Evolutionary conservation across 2,888 invertebrate genomes (phyloP).

Genomic region (Lingula anatina): DNA sequence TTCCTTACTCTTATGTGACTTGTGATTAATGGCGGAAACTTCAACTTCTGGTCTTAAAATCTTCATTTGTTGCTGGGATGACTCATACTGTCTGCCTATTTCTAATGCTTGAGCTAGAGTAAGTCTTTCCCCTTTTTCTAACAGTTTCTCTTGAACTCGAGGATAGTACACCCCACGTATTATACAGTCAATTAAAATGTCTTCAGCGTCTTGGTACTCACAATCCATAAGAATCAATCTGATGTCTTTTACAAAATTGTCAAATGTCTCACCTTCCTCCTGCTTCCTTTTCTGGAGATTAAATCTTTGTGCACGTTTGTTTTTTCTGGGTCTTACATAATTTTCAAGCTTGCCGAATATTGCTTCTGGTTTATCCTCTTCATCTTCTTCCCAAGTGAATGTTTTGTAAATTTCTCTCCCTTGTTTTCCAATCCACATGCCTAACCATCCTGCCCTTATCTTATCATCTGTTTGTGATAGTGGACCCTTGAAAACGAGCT

Average conservation of each 20-base stretch:
- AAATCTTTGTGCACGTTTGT: slow-evolving; percentile 2
- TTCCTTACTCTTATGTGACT: too few relatives aligned
- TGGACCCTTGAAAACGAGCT: too few relatives aligned
- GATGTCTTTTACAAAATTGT: slow-evolving; percentile 8
- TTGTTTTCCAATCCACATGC: slow-evolving; percentile 17
- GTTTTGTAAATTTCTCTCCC: slow-evolving; percentile 19
- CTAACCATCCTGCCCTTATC: too few relatives aligned
- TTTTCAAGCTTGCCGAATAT: slow-evolving; percentile 2
- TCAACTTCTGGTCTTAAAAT: slow-evolving; percentile 2
- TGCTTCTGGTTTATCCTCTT: neutral
- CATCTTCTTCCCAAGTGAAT: slow-evolving; percentile 7
- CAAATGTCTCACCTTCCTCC: slow-evolving; percentile 1
- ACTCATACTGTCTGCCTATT: slow-evolving; percentile 7
- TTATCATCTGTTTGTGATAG: too few relatives aligned
- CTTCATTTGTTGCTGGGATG: slow-evolving; percentile 5
- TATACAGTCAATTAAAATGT: slow-evolving; percentile 4
- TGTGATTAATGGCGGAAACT: neutral
- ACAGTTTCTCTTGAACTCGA: slow-evolving; percentile 6
- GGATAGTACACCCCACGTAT: slow-evolving; percentile 2
- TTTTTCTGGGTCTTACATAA: slow-evolving; percentile 4
- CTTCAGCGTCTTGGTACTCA: slow-evolving; percentile 5
- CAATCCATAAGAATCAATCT: slow-evolving; percentile 1
- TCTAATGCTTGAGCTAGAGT: slow-evolving; percentile 1
- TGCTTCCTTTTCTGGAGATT: neutral
- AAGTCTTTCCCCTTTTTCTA: slow-evolving; percentile 1